Evolutionary conservation across 1,140 invertebrate species (phyloP), one percentile per base, ranked within the genome.

Genomic region (Uloborus diversus): DNA sequence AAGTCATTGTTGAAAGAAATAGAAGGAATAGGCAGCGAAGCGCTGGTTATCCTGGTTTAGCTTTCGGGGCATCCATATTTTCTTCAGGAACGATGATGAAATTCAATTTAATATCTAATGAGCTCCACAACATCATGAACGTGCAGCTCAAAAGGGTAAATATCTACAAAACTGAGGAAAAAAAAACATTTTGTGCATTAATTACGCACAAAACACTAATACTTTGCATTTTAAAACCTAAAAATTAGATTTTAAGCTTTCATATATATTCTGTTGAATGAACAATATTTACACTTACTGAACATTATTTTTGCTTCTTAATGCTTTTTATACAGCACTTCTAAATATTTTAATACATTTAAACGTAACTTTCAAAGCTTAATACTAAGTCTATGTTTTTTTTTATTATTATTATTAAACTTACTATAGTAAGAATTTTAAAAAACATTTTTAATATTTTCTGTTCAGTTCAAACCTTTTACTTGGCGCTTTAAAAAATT

Each of bases 1-100:
- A 97, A 87, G 91, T 95, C 32, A 89, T 95, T 53, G 93, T 94
- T 28, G 89, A 94, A 79, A 89, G 94, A 64, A 87, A 92, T 51
- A 88, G 92, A 80, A 32, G 82, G n/a, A 91, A 92, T 70, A 81
- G 85, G 32, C 83, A 85, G 59, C 89, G 94, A 86, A 96, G 94
- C 86, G 91, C 94, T 3, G 95, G 96, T 85, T 97, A 97, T 88
- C 95, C 95, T 0, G 95, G 95, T 4, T 87, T 97, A 9, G 94
- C 94, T 0, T 96, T 97, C 84, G 94, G 94, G 25, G 91, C 91
- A 80, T 96, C 94, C 25, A 94, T 96, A 85, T 97, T 98, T 86
- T 96, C 94, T 85, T 97, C 96, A 57, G 96, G 97, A 86, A 97
- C 96, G 2, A 93, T 97, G 91, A 98, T 99, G 92, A 98, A 97